Base-by-base conservation (phyloP, 2,888 invertebrate genomes). In the Conchocele bisecta region DNA sequence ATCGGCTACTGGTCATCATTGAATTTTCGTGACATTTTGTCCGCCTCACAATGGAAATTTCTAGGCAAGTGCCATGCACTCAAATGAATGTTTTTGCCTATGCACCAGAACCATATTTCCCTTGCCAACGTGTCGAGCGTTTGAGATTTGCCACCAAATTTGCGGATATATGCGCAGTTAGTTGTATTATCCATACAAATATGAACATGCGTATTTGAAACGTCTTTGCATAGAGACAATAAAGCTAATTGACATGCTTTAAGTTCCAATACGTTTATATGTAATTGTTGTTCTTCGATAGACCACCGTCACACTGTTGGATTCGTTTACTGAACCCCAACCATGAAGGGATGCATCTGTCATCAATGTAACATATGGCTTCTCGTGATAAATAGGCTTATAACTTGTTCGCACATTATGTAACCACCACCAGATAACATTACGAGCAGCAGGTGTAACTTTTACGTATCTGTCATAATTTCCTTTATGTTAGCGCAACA, bases 51-150 rank as follows among this genome's bases (percentile, higher is more conserved):
- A 56, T 66, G 66, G 7, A 24, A 2, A n/a, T 37, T 37, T 20
- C 60, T 66, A 3, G 65, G 41, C 11, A 71, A 13, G 57, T 67
- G 67, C 20, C 35, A 17, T 6, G 48, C 72, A 37, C 46, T 57
- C 11, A 72, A 24, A 17, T 51, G 57, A 29, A 67, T 58, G 5
- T 57, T 57, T 20, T 44, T 42, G 11, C 31, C 26, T 17, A 72
- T 29, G 46, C 66, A 66, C 66, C 66, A 59, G 3, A 39, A 24
- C 66, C 66, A 66, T 6, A 66, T 51, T 22, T 50, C 53, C 31
- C 35, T 41, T 17, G 58, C 50, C 3, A 50, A 4, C 22, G 7
- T 24, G 17, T 66, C 35, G 28, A 54, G n/a, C 13, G 31, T 35
- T 17, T 7, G 11, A 15, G 26, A 35, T 46, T 51, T 64, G 6